These are phyloP conservation scores for Chrysolophus pictus DNA, from an alignment of 2,797 vertebrate genomes.

Conservation along the genomic window DNA sequence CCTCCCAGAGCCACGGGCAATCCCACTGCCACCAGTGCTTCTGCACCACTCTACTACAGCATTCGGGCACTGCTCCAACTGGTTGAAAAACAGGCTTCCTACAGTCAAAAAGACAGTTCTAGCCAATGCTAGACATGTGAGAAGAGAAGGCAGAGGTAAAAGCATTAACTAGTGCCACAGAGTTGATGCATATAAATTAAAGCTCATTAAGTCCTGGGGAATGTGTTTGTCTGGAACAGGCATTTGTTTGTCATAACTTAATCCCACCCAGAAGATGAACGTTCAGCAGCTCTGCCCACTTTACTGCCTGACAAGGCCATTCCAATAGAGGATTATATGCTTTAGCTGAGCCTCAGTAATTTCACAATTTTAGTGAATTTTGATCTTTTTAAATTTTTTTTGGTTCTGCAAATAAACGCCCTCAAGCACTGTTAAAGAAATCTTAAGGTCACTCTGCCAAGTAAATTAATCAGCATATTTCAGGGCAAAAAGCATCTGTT, in stretches of 20 bases:
- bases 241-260: constrained; percentile 1
- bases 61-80: not conserved
- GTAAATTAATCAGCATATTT: not conserved
- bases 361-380: not conserved
- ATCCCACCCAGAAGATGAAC: not conserved
- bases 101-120: not conserved
- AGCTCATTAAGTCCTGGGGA: constrained; percentile 13
- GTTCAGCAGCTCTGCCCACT: not conserved
- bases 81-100: not conserved
- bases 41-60: not conserved
- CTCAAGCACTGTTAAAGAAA: not conserved
- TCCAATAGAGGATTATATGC: not conserved
- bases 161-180: not conserved
- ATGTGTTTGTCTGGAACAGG: not conserved
- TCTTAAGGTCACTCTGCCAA: not conserved
- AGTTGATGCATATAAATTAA: not conserved
- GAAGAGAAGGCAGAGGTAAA: not conserved
- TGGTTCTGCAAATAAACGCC: not conserved
- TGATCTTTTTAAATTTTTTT: not conserved
- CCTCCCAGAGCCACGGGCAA: not conserved
- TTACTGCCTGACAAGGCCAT: not conserved
- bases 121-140: not conserved
- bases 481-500: not conserved
- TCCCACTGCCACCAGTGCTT: not conserved
- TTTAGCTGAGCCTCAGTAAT: not conserved